These are phyloP conservation scores for Orchesella cincta DNA, from an alignment of 1,140 invertebrate species.

Conservation along the genomic window DNA sequence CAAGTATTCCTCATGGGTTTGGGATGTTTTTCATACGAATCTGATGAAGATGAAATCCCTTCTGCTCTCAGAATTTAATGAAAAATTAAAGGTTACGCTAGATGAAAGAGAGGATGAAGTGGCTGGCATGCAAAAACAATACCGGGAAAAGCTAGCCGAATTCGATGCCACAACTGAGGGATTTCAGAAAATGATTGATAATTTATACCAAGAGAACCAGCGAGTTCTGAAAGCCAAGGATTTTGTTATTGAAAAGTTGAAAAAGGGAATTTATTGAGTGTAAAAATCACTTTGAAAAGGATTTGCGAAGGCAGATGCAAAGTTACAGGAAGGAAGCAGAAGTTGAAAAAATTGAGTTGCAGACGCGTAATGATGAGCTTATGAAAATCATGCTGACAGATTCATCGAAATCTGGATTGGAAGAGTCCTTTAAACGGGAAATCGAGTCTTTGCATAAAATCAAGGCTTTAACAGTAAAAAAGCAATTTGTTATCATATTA, in stretches of 20 bases:
- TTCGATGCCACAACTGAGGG: not conserved
- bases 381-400: slow-evolving; percentile 12
- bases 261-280: slow-evolving; percentile 11
- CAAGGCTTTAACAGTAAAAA: slow-evolving; percentile 2
- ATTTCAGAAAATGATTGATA: slow-evolving; percentile 7
- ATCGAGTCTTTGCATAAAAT: not conserved
- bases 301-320: not conserved
- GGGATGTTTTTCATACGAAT: not conserved
- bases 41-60: not conserved
- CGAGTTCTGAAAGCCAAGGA: not conserved
- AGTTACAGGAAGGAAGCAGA: slow-evolving; percentile 7
- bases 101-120: not conserved
- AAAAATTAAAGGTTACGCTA: not conserved
- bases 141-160: not conserved
- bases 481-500: not conserved
- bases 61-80: not conserved
- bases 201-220: not conserved
- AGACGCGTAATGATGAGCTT: slow-evolving; percentile 4
- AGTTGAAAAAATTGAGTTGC: not conserved
- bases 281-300: not conserved
- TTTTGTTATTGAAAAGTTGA: not conserved
- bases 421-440: not conserved
- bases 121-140: not conserved
- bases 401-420: not conserved
- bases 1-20: slow-evolving; percentile 10